A percentile compares a stretch with the other conserved stretches of the same genome.
Conservation (phyloP, 1,140 invertebrate genomes). For the Popillia japonica region DNA sequence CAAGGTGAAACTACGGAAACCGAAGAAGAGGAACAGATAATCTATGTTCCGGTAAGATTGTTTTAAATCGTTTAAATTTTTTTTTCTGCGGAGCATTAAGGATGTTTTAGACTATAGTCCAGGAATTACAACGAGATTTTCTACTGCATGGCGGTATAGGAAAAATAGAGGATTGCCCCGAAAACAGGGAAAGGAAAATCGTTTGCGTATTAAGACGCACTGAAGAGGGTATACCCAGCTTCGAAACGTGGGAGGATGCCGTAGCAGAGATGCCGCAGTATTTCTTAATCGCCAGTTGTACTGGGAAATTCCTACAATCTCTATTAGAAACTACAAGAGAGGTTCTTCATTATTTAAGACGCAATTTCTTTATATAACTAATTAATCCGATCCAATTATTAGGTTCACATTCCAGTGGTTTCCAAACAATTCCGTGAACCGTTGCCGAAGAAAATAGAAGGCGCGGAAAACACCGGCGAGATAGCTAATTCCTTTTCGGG, state of each 20-base stretch:
- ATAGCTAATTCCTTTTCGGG: constrained; percentile 63
- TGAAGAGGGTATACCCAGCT: constrained; percentile 67
- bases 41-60: constrained; percentile 63
- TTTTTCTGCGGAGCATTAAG: constrained; percentile 4
- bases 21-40: constrained; percentile 63
- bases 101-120: constrained; percentile 68
- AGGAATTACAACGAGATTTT: constrained; percentile 71
- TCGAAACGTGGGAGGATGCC: constrained; percentile 63
- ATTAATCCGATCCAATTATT: constrained; percentile 37
- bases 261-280: constrained; percentile 69
- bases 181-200: constrained; percentile 63
- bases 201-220: constrained; percentile 73
- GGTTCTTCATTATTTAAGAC: too few relatives aligned
- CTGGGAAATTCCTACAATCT: constrained; percentile 66
- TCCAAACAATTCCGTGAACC: constrained; percentile 49
- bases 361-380: neutral
- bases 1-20: constrained; percentile 60
- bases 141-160: constrained; percentile 73
- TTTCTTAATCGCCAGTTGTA: constrained; percentile 68
- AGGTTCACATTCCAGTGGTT: constrained; percentile 45
- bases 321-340: constrained; percentile 55
- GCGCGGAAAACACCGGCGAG: constrained; percentile 9
- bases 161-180: constrained; percentile 62
- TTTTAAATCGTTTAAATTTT: constrained; percentile 25
- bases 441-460: neutral